Base-by-base conservation (phyloP, 2,113 vertebrate species). In the Puntigrus tetrazona region DNA sequence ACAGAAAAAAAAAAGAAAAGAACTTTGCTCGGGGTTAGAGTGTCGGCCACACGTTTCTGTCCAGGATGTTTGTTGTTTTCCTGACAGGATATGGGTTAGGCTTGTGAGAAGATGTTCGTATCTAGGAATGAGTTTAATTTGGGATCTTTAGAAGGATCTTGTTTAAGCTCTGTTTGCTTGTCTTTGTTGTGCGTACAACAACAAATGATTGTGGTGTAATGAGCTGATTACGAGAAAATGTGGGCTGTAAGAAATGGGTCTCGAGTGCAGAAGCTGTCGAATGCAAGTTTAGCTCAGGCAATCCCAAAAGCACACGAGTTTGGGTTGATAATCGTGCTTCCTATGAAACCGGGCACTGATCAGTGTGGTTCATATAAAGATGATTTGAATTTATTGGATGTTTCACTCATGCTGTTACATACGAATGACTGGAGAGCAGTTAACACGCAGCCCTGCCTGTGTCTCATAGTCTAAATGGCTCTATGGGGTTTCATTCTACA, bases 221-320 rank as follows among this genome's bases (percentile, higher is more conserved):
- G 94, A 94, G 94, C 94, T 94, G 93, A 95, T 95, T 95, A 95
- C 90, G 88, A 27, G 90, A 89, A 50, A 94, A 94, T 93, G 93
- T 94, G 92, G 91, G 93, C 94, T 94, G 92, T 89, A 81, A 89
- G 92, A 91, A 90, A 89, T 91, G 88, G 91, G 92, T 92, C 91
- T 92, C 43, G 25, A 45, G 25, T 85, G 89, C 91, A 89, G 90
- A 89, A 93, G 92, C 90, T 92, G 93, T 91, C 92, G 91, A 92
- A 93, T 93, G 89, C 88, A 91, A 91, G 90, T 93, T 92, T 91
- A 86, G 88, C 87, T 82, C 86, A 84, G 89, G 89, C 91, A 91
- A 94, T 94, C 91, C 90, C 86, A 89, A 91, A 88, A 88, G 92
- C 90, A 91, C 90, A 86, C 87, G 80, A 86, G 86, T 86, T 91